Conservation (phyloP, 2,888 invertebrate genomes). For the Protula sp. region DNA sequence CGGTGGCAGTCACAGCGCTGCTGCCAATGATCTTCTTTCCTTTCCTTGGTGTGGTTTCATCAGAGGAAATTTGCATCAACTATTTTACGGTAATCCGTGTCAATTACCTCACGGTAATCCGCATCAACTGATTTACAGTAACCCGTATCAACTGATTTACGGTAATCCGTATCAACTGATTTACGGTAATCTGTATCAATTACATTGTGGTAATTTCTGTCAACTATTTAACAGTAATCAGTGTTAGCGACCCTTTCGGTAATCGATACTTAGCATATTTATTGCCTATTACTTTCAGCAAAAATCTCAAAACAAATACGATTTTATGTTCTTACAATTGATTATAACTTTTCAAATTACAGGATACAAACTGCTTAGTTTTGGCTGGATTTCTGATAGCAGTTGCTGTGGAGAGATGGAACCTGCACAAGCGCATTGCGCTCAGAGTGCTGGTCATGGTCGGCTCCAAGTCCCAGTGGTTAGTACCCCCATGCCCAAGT, state of each 20-base stretch:
- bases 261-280: too few relatives aligned
- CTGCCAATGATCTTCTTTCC: conserved; percentile 30
- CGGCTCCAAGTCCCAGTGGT: conserved; percentile 56
- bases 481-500: too few relatives aligned
- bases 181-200: too few relatives aligned
- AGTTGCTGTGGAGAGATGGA: conserved; percentile 82
- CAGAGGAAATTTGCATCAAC: conserved; percentile 22
- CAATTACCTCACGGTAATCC: too few relatives aligned
- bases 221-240: too few relatives aligned
- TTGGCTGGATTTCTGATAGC: conserved; percentile 82
- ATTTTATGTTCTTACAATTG: not conserved
- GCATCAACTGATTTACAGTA: too few relatives aligned
- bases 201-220: too few relatives aligned
- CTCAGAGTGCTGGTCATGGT: conserved; percentile 71
- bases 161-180: too few relatives aligned
- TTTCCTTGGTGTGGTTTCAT: conserved; percentile 24
- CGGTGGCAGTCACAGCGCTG: conserved; percentile 31
- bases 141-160: too few relatives aligned
- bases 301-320: too few relatives aligned
- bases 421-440: conserved; percentile 80
- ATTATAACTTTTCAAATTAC: conserved; percentile 7
- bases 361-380: conserved; percentile 52
- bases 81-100: conserved; percentile 32
- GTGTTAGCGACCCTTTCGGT: too few relatives aligned
- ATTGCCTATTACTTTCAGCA: too few relatives aligned